phyloP scores from a whole-genome alignment of 2,888 invertebrate species.

The Melanostoma scalare region DNA sequence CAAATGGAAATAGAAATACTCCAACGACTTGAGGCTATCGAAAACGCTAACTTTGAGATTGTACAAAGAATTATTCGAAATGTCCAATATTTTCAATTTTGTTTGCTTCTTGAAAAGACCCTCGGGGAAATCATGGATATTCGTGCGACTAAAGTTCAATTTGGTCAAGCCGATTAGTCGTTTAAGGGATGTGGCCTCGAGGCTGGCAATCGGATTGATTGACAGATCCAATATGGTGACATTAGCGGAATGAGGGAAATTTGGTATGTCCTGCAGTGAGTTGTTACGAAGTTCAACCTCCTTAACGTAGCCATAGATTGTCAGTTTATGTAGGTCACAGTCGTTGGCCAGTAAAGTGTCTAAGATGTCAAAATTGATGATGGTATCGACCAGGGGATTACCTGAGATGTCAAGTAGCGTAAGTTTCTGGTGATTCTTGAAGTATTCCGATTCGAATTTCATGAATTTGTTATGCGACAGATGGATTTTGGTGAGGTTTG shows the following conservation, averaged over 20 bases:
- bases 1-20: constrained; percentile 80
- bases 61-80: constrained; percentile 78
- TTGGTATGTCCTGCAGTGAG: constrained; percentile 79
- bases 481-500: constrained; percentile 78
- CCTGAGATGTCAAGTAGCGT: constrained; percentile 78
- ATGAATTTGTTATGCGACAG: constrained; percentile 78
- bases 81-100: constrained; percentile 78
- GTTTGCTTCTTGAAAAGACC: constrained; percentile 79
- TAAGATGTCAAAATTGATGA: constrained; percentile 77
- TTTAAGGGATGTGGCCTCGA: constrained; percentile 78
- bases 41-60: constrained; percentile 79
- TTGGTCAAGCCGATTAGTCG: constrained; percentile 77
- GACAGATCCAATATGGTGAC: constrained; percentile 79
- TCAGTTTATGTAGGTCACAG: constrained; percentile 79
- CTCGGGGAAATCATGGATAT: constrained; percentile 78
- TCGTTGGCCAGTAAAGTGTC: constrained; percentile 76
- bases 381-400: constrained; percentile 78
- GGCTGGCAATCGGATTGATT: constrained; percentile 78
- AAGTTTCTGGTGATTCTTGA: constrained; percentile 77
- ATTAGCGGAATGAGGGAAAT: constrained; percentile 78
- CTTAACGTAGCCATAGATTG: constrained; percentile 77
- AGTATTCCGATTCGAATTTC: constrained; percentile 78
- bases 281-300: constrained; percentile 80
- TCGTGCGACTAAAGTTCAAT: constrained; percentile 78
- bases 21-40: constrained; percentile 78